Base-by-base conservation (phyloP, 2,888 invertebrate species). In the Lottia gigantea region DNA sequence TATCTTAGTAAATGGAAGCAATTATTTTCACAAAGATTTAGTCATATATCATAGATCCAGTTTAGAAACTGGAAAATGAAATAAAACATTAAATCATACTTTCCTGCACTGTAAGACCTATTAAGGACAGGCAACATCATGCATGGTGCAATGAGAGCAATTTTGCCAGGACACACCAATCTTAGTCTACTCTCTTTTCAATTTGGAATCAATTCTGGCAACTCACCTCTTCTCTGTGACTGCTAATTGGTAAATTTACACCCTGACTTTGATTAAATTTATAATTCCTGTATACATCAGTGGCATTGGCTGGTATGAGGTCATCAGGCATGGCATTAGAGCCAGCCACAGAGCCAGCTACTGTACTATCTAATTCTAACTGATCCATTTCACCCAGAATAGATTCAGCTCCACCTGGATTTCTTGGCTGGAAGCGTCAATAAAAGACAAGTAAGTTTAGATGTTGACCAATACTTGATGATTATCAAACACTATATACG, bases 281-380 rank as follows among this genome's bases (percentile, higher is more conserved):
- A 67, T 86, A 87, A 65, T 81, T 80, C 25, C 74, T 76, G 76
- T 87, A 87, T 8, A 87, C 83, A 19, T 80, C 80, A 16, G 73
- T 78, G 55, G 83, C 83, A 40, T 85, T 83, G n/a, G 78, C 80
- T 46, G 83, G 82, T 0, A 83, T 78, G 31, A 81, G 73, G n/a
- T 85, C 84, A 6, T 80, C 79, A 0, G 83, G 82, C 40, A 80
- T 67, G 6, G 76, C 76, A 12, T 78, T 76, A 7, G 79, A 76
- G 19, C 78, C 75, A 55, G 55, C 19, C 12, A 55, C 55, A 55
- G 55, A 55, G 7, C 75, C 78, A 1, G 76, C 75, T n/a, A 76
- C 71, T 3, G 79, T 81, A 62, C 81, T 83, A 75, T 81, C 82
- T 67, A 82, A 47, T 46, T 86, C 86, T 64, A 85, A 67, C 6